Evolutionary conservation across 2,797 vertebrate genomes (phyloP).

Genomic region (Phoebastria nigripes): DNA sequence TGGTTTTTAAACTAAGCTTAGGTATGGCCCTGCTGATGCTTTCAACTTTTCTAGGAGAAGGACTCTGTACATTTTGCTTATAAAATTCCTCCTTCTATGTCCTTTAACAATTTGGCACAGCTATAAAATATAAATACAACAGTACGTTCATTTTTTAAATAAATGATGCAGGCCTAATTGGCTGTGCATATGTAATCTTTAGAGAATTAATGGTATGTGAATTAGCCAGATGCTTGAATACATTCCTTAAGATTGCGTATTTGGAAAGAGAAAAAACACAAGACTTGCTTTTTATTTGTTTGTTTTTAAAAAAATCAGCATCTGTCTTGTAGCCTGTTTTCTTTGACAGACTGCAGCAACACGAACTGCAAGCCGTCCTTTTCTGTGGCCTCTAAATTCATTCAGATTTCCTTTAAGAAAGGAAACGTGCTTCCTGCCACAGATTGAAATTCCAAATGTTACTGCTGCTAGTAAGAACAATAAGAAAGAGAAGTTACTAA

Average conservation of each 20-base stretch:
- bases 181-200: neutral
- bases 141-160: neutral
- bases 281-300: neutral
- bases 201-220: conserved; percentile 3
- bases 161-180: conserved; percentile 17
- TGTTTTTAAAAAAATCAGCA: neutral
- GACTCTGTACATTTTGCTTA: neutral
- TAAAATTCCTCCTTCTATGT: neutral
- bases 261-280: neutral
- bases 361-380: neutral
- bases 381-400: neutral
- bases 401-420: neutral
- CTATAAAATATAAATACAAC: neutral
- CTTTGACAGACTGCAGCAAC: neutral
- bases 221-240: conserved; percentile 14
- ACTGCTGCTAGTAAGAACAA: neutral
- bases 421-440: neutral
- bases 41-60: neutral
- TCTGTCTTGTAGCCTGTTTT: neutral
- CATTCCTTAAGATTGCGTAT: neutral
- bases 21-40: neutral
- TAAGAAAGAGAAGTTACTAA: neutral
- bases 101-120: neutral
- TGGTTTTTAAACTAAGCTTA: neutral
- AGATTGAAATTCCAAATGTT: neutral